Conservation (phyloP, 2,113 vertebrate species). For the Lepus europaeus region DNA sequence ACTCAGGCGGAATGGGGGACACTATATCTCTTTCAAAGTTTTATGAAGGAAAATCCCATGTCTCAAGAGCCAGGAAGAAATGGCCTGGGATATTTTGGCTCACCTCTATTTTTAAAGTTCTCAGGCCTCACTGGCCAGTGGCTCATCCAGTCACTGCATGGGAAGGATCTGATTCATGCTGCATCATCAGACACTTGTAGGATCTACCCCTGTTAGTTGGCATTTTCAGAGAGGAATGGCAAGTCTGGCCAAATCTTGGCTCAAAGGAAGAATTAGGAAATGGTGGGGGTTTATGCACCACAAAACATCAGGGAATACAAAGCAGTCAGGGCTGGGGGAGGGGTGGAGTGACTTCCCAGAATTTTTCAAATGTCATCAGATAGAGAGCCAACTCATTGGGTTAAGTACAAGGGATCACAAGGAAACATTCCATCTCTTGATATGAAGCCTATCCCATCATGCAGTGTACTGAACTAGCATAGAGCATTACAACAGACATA, state of each 20-base stretch:
- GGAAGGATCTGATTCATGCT: not conserved
- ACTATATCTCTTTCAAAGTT: not conserved
- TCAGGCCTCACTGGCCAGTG: not conserved
- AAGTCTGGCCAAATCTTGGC: not conserved
- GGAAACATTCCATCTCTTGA: not conserved
- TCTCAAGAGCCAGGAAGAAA: not conserved
- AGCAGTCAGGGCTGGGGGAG: not conserved
- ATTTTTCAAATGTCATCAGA: constrained; percentile 11
- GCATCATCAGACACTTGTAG: not conserved
- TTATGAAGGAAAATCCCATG: not conserved
- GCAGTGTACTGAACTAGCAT: not conserved
- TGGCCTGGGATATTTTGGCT: not conserved
- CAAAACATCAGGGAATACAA: not conserved
- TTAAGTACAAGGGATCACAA: not conserved
- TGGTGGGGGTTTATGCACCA: not conserved
- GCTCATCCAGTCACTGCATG: not conserved
- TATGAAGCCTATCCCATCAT: not conserved
- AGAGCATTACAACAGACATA: not conserved
- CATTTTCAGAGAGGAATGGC: constrained; percentile 22
- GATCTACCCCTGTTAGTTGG: not conserved
- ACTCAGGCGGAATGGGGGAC: not conserved
- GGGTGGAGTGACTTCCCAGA: not conserved
- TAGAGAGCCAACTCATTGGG: not conserved
- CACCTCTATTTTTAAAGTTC: not conserved
- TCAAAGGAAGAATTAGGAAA: constrained; percentile 21